phyloP scores from a whole-genome alignment of 2,113 vertebrate genomes.

The Laticauda laticaudata region DNA sequence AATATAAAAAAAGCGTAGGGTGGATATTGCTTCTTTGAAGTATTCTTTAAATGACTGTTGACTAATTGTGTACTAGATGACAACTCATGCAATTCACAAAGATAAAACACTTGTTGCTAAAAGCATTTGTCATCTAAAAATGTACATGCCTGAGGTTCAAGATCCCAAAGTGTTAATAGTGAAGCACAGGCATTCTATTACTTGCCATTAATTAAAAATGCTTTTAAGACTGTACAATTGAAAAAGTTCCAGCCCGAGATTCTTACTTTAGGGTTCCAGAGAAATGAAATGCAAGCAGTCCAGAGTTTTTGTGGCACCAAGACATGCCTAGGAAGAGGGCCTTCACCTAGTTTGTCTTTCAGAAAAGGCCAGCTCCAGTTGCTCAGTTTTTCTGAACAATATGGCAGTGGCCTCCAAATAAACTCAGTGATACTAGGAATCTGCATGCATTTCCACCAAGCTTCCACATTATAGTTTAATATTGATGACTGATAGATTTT shows the following conservation, averaged over 20 bases:
- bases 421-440: constrained; percentile 9
- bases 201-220: neutral
- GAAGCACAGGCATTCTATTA: neutral
- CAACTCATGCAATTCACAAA: neutral
- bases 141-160: neutral
- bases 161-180: neutral
- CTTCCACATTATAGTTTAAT: neutral
- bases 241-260: neutral
- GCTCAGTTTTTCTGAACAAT: neutral
- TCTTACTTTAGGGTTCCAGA: neutral
- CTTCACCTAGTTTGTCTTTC: neutral
- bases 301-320: neutral
- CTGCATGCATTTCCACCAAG: neutral
- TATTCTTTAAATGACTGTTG: neutral
- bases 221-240: neutral
- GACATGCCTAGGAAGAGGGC: neutral
- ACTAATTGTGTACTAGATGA: neutral
- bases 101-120: neutral
- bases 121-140: neutral
- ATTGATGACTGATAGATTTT: neutral
- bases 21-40: neutral
- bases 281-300: neutral
- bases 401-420: neutral
- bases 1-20: neutral
- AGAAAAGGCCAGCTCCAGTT: neutral